Percentiles rank a stretch among this genome's conserved stretches.
phyloP scores from a whole-genome alignment of 2,113 vertebrate genomes.

The Hippocampus comes region DNA sequence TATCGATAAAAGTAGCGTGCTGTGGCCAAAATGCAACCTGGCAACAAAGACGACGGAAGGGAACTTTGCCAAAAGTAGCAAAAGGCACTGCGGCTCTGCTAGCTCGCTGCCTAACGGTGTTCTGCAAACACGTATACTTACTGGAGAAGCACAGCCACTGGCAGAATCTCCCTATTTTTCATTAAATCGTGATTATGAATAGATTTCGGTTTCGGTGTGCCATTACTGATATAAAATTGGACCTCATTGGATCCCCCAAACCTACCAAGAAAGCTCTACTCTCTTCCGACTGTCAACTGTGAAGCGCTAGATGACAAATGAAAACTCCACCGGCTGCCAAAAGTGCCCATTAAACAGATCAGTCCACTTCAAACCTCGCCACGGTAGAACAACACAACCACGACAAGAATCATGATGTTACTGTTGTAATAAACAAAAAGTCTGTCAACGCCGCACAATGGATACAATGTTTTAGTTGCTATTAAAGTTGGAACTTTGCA shows the following conservation, averaged over 20 bases:
- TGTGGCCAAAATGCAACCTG: slow-evolving; percentile 46
- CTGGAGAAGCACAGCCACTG: slow-evolving; percentile 15
- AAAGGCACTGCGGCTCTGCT: slow-evolving; percentile 61
- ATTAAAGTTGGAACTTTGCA: not conserved
- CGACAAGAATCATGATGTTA: not conserved
- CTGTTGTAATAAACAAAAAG: not conserved
- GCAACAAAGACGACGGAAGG: slow-evolving; percentile 38
- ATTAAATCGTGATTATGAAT: slow-evolving; percentile 51
- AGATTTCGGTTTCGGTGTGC: slow-evolving; percentile 41
- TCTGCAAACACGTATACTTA: slow-evolving; percentile 48
- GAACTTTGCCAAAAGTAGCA: slow-evolving; percentile 54
- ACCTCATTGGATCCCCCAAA: not conserved
- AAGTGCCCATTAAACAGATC: slow-evolving; percentile 1
- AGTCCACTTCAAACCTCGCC: not conserved
- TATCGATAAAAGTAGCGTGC: slow-evolving; percentile 44
- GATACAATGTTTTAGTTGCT: not conserved
- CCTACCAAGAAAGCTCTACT: not conserved
- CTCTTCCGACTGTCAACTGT: not conserved
- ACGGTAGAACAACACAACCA: not conserved
- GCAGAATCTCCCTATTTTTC: slow-evolving; percentile 45
- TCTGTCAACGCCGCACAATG: not conserved
- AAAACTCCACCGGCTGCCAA: not conserved
- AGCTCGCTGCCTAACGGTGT: slow-evolving; percentile 53
- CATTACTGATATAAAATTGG: slow-evolving; percentile 24
- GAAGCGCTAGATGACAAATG: not conserved